These are phyloP conservation scores for Leptopilina boulardi DNA, from an alignment of 1,140 invertebrate species.

Conservation along the genomic window DNA sequence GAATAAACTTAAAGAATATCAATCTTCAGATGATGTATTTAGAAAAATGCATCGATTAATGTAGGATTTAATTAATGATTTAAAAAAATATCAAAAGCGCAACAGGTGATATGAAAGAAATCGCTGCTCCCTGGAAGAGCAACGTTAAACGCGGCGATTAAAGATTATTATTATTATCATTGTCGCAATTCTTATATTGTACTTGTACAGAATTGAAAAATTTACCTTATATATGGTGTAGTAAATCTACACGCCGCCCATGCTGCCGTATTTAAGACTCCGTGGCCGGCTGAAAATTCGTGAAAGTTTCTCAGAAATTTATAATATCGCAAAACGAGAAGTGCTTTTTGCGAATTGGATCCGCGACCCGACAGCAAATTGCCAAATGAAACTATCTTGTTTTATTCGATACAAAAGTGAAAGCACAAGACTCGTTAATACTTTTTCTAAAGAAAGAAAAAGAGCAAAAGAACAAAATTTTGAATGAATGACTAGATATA, in stretches of 20 bases:
- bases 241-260: constrained; percentile 46
- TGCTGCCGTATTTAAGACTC: constrained; percentile 38
- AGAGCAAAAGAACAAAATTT: constrained; percentile 46
- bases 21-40: not conserved
- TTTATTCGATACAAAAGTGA: constrained; percentile 36
- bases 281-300: constrained; percentile 48
- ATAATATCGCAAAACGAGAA: constrained; percentile 39
- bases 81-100: constrained; percentile 33
- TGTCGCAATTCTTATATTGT: constrained; percentile 37
- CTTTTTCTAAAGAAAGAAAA: constrained; percentile 38
- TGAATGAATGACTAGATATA: constrained; percentile 38
- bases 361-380: constrained; percentile 23
- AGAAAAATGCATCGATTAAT: not conserved
- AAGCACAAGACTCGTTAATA: constrained; percentile 32
- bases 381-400: constrained; percentile 35
- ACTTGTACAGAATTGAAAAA: constrained; percentile 41
- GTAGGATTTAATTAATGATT: constrained; percentile 1
- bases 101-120: constrained; percentile 22
- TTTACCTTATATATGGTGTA: constrained; percentile 38
- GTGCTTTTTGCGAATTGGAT: constrained; percentile 14
- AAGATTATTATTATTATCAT: constrained; percentile 25
- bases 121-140: constrained; percentile 37
- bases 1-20: not conserved
- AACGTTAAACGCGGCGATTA: constrained; percentile 36
- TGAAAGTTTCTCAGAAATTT: constrained; percentile 40